phyloP scores from a whole-genome alignment of 2,888 invertebrate genomes.

The Troglohyphantes excavatus region DNA sequence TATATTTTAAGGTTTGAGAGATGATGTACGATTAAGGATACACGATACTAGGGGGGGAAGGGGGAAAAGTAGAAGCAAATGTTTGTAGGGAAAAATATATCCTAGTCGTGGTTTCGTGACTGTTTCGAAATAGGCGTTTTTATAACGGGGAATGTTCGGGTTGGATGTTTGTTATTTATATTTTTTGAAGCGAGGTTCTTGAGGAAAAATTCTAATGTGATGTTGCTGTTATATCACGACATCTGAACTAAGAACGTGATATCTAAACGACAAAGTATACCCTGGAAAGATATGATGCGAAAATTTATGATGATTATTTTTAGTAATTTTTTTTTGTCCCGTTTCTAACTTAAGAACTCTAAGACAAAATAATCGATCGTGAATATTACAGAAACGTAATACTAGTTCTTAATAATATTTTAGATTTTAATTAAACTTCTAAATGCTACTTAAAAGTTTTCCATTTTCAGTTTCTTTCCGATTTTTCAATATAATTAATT shows the following conservation, averaged over 20 bases:
- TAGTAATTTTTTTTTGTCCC: too few species aligned
- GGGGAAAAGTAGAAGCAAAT: conserved; percentile 20
- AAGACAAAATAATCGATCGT: too few species aligned
- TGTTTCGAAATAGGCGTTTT: conserved; percentile 16
- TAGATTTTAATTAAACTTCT: too few species aligned
- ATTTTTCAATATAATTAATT: too few species aligned
- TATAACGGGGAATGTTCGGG: conserved; percentile 23
- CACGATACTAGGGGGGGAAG: conserved; percentile 4
- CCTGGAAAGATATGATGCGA: background rate
- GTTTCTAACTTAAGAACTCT: too few species aligned
- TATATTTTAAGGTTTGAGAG: conserved; percentile 15
- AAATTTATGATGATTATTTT: background rate
- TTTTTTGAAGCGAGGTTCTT: background rate
- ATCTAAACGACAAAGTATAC: background rate
- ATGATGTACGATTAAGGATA: conserved; percentile 62
- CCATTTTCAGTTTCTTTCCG: too few species aligned
- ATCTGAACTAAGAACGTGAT: conserved; percentile 17
- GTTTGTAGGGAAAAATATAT: conserved; percentile 33
- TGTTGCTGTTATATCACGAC: conserved; percentile 17
- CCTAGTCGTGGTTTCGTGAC: conserved; percentile 43
- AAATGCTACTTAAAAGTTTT: too few species aligned
- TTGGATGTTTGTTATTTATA: conserved; percentile 9
- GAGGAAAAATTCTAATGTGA: conserved; percentile 32
- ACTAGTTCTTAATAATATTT: too few species aligned
- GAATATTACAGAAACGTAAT: too few species aligned